phyloP scores from a whole-genome alignment of 2,888 invertebrate genomes.

The Penaeus monodon region DNA sequence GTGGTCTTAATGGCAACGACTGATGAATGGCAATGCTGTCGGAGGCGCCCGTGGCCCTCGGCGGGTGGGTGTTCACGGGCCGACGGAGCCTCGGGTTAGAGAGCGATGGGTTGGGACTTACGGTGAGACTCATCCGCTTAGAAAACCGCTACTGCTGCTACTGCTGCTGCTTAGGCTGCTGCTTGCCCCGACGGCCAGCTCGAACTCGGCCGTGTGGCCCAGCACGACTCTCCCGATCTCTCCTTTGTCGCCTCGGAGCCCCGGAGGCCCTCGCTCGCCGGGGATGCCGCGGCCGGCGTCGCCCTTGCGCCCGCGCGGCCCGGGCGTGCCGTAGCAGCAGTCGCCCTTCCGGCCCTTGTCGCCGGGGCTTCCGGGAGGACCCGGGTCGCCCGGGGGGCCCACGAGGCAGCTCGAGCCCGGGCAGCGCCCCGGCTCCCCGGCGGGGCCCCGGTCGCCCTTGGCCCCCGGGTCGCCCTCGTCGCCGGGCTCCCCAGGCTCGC shows the following conservation, averaged over 20 bases:
- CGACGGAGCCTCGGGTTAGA: no score
- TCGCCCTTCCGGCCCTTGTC: constrained; percentile 26
- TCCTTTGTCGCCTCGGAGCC: constrained; percentile 6
- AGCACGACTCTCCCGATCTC: background rate
- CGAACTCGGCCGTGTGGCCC: background rate
- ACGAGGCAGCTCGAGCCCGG: constrained; percentile 9
- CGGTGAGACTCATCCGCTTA: no score
- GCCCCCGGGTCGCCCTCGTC: constrained; percentile 5
- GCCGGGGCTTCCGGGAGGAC: constrained; percentile 2
- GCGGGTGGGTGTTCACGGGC: no score
- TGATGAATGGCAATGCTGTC: no score
- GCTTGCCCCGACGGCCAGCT: no score
- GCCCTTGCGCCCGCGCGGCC: background rate
- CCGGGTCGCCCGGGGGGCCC: constrained; percentile 26
- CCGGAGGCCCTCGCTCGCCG: constrained; percentile 4
- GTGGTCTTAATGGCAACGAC: no score
- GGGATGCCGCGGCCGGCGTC: background rate
- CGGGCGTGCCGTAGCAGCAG: constrained; percentile 21
- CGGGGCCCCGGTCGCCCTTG: constrained; percentile 10
- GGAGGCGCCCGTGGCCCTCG: no score
- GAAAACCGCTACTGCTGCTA: no score
- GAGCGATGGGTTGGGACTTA: no score
- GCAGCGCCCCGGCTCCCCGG: constrained; percentile 19
- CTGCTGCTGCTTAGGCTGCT: no score
- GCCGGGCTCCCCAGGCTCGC: background rate